phyloP scores from a whole-genome alignment of 2,113 vertebrate species.

The Plecturocebus donacophilus region DNA sequence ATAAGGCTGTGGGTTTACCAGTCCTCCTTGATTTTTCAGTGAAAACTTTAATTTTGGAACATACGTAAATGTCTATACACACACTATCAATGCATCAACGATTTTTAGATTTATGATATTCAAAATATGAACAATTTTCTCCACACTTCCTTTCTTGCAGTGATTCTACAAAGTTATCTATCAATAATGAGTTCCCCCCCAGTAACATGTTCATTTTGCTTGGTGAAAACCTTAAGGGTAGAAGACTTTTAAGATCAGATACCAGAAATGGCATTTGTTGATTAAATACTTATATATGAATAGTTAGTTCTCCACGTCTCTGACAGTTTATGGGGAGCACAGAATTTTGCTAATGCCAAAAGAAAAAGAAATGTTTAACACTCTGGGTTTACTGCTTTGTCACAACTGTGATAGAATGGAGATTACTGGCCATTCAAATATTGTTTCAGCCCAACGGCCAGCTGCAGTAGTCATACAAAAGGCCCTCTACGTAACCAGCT shows the following conservation, averaged over 20 bases:
- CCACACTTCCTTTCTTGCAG: neutral
- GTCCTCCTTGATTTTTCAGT: neutral
- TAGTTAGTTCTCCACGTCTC: neutral
- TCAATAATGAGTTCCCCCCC: neutral
- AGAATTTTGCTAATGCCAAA: slow-evolving; percentile 1
- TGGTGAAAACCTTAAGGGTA: neutral
- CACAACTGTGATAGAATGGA: slow-evolving; percentile 63
- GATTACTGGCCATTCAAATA: slow-evolving; percentile 75
- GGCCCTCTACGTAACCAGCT: slow-evolving; percentile 79
- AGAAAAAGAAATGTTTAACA: neutral
- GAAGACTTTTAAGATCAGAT: slow-evolving; percentile 26
- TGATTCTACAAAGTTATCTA: neutral
- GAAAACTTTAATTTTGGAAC: neutral
- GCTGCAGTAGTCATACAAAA: slow-evolving; percentile 81
- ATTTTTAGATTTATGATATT: neutral
- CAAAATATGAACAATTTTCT: neutral
- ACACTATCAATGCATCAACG: neutral
- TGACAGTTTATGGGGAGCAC: neutral
- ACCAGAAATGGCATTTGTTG: neutral
- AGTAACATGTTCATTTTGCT: neutral
- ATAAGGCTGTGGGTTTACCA: neutral
- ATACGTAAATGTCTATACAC: neutral
- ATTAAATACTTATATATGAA: neutral
- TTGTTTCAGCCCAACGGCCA: slow-evolving; percentile 81
- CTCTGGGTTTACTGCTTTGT: slow-evolving; percentile 57